Evolutionary conservation across 2,888 invertebrate genomes (phyloP).

Genomic region (Dasysyrphus albostriatus): DNA sequence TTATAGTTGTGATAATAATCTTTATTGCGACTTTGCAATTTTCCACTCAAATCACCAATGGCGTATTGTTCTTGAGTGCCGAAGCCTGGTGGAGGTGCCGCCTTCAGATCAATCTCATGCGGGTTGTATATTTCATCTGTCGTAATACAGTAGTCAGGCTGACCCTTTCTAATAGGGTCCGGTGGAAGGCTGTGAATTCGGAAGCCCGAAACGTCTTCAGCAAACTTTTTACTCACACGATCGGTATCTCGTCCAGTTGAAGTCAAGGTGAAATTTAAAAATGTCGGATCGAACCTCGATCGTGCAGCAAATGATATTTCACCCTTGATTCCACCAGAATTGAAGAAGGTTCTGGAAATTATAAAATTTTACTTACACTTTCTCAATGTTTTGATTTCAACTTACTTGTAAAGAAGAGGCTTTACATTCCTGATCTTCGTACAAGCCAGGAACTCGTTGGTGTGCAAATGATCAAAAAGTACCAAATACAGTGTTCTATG

Average conservation of each 20-base stretch:
- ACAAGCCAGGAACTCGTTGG: slow-evolving; percentile 92
- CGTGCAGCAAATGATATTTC: slow-evolving; percentile 91
- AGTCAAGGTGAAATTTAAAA: slow-evolving; percentile 89
- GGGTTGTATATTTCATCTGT: slow-evolving; percentile 93
- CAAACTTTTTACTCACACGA: slow-evolving; percentile 89
- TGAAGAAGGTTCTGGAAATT: slow-evolving; percentile 87
- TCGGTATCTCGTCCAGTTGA: slow-evolving; percentile 88
- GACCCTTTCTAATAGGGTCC: slow-evolving; percentile 84
- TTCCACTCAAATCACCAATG: slow-evolving; percentile 94
- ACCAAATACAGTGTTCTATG: slow-evolving; percentile 92
- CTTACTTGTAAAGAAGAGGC: slow-evolving; percentile 89
- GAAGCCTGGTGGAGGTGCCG: slow-evolving; percentile 88
- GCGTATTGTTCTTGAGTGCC: slow-evolving; percentile 94
- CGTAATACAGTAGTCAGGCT: slow-evolving; percentile 86
- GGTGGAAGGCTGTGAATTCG: slow-evolving; percentile 90
- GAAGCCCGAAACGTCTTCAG: slow-evolving; percentile 89
- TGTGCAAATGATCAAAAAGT: slow-evolving; percentile 90
- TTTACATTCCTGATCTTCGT: slow-evolving; percentile 90
- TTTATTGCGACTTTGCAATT: slow-evolving; percentile 90
- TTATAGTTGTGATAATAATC: slow-evolving; percentile 88
- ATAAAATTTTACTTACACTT: not conserved
- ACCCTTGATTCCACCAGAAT: slow-evolving; percentile 92
- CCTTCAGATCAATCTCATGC: slow-evolving; percentile 85
- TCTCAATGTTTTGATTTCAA: slow-evolving; percentile 67
- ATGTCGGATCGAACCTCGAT: slow-evolving; percentile 93